Percentiles rank a stretch among this genome's conserved stretches.
phyloP scores from a whole-genome alignment of 2,113 vertebrate genomes.

The Mustela lutreola region DNA sequence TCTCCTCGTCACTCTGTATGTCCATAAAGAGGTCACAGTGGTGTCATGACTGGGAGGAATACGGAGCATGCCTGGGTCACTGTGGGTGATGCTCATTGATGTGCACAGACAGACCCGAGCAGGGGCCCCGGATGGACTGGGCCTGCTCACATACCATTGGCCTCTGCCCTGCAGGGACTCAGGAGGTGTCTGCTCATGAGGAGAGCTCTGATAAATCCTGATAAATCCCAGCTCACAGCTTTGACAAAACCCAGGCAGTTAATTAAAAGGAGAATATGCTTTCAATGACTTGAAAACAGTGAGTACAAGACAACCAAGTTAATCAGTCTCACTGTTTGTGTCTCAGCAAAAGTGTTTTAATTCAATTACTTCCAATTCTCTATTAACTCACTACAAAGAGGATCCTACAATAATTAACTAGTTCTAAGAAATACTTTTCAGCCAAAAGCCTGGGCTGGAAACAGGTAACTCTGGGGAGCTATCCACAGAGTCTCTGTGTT shows the following conservation, averaged over 20 bases:
- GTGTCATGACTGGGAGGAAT: accelerated
- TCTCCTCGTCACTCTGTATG: background rate
- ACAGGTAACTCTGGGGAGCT: background rate
- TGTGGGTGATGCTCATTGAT: background rate
- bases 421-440: no score
- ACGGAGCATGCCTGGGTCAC: no score
- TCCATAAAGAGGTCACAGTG: background rate
- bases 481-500: background rate
- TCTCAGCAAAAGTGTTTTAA: constrained; percentile 56
- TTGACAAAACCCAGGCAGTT: background rate
- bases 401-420: constrained; percentile 52
- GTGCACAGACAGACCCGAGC: background rate
- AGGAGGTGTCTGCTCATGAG: background rate
- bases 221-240: background rate
- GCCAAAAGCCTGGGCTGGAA: background rate
- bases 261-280: constrained; percentile 35
- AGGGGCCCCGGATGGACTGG: background rate
- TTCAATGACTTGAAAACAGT: constrained; percentile 52
- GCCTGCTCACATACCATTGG: accelerated
- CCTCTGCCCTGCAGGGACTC: background rate
- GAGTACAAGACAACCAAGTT: constrained; percentile 24
- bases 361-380: constrained; percentile 58
- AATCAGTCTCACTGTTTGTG: background rate
- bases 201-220: background rate
- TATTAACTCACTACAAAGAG: constrained; percentile 17